A percentile compares a stretch with the other conserved stretches of the same genome.
phyloP scores from a whole-genome alignment of 1,140 invertebrate species.

The Drosophila nigromelanica region DNA sequence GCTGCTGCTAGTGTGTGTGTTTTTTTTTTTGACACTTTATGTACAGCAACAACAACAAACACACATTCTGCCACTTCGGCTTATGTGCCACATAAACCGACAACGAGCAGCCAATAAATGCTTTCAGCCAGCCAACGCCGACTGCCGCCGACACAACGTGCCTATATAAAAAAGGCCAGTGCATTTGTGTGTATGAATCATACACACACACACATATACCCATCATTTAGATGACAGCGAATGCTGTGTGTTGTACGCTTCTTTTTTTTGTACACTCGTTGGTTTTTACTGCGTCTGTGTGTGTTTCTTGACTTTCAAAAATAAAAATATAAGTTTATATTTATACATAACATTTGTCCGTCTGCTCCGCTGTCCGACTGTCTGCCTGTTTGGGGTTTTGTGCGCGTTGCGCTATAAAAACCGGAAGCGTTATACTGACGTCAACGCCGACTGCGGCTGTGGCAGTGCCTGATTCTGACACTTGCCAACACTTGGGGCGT shows the following conservation, averaged over 20 bases:
- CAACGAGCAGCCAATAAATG: slow-evolving; percentile 82
- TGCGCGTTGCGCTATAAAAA: slow-evolving; percentile 64
- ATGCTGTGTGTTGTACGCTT: slow-evolving; percentile 57
- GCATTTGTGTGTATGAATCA: slow-evolving; percentile 70
- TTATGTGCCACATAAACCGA: slow-evolving; percentile 80
- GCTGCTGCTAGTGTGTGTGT: slow-evolving; percentile 30
- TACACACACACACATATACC: slow-evolving; percentile 24
- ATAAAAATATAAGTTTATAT: slow-evolving; percentile 82
- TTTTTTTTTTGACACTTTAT: slow-evolving; percentile 70
- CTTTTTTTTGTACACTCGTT: slow-evolving; percentile 59
- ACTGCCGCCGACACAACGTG: slow-evolving; percentile 53
- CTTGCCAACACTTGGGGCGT: slow-evolving; percentile 77
- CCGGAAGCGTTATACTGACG: slow-evolving; percentile 70
- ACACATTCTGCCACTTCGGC: slow-evolving; percentile 67
- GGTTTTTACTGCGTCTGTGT: slow-evolving; percentile 38
- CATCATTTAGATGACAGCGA: slow-evolving; percentile 51
- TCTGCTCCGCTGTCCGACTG: slow-evolving; percentile 29
- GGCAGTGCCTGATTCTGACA: slow-evolving; percentile 71
- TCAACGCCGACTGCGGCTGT: slow-evolving; percentile 21
- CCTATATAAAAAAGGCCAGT: slow-evolving; percentile 70
- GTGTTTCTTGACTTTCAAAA: slow-evolving; percentile 59
- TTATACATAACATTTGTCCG: slow-evolving; percentile 78
- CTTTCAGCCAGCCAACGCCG: slow-evolving; percentile 64
- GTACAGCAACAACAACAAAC: slow-evolving; percentile 49
- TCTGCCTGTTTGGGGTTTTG: slow-evolving; percentile 19